Evolutionary conservation across 2,113 vertebrate genomes (phyloP).

Genomic region (Brachypodius melanocephalos): DNA sequence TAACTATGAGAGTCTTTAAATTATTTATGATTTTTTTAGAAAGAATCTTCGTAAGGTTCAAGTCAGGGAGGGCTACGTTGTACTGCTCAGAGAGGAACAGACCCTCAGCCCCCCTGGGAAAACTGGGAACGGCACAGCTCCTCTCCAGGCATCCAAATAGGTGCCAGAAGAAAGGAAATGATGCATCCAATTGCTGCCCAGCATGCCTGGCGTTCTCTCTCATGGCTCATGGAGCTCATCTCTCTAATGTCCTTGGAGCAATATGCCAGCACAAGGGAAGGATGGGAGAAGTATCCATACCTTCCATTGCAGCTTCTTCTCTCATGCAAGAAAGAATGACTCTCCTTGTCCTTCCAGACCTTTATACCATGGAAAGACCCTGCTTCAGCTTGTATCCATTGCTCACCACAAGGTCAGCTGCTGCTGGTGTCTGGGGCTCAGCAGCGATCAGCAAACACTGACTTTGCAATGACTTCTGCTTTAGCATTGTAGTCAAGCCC

Average conservation of each 20-base stretch:
- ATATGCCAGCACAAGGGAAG: background rate
- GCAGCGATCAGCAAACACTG: background rate
- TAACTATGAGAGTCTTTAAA: background rate
- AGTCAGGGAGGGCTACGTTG: background rate
- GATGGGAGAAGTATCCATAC: background rate
- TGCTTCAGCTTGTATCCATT: background rate
- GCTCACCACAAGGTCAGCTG: background rate
- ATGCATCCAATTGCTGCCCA: slow-evolving; percentile 24
- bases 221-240: slow-evolving; percentile 20
- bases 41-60: background rate
- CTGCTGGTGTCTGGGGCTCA: background rate
- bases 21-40: background rate
- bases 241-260: slow-evolving; percentile 13
- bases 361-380: rapidly evolving
- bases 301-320: background rate
- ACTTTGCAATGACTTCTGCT: slow-evolving; percentile 49
- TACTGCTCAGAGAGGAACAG: background rate
- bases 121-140: background rate
- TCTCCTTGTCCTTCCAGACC: background rate
- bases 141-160: background rate
- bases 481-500: background rate
- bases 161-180: slow-evolving; percentile 44
- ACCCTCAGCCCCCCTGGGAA: background rate
- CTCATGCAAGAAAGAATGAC: background rate
- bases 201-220: background rate